phyloP scores from a whole-genome alignment of 2,888 invertebrate genomes.

The Mesodorylaimus sp. region DNA sequence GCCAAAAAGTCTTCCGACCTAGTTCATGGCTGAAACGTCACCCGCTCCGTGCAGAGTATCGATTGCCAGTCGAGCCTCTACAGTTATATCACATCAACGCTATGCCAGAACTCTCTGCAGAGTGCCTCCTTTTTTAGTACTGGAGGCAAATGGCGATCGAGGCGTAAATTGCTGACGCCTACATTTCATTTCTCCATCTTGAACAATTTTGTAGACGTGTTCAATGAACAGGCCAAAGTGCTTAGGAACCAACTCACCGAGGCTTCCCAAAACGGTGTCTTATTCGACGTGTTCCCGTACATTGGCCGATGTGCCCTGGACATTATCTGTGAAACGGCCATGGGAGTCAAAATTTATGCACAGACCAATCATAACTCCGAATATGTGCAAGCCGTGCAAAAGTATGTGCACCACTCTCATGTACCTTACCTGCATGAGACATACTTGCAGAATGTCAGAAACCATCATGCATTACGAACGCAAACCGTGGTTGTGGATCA shows the following conservation, averaged over 20 bases:
- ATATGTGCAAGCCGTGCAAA: no score
- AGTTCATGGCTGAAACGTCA: no score
- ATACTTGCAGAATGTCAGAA: slow-evolving; percentile 18
- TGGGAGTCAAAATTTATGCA: slow-evolving; percentile 57
- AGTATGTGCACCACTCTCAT: no score
- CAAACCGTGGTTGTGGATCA: slow-evolving; percentile 41
- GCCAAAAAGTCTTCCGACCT: no score
- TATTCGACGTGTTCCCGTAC: slow-evolving; percentile 36
- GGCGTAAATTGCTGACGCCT: slow-evolving; percentile 37
- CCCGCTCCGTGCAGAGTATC: no score
- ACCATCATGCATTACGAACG: slow-evolving; percentile 23
- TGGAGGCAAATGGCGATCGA: slow-evolving; percentile 34
- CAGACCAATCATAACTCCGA: slow-evolving; percentile 33
- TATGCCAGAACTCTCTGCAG: no score
- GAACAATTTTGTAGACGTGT: slow-evolving; percentile 33
- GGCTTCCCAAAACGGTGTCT: slow-evolving; percentile 17
- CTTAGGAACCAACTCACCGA: neutral
- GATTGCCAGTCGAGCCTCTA: no score
- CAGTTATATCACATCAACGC: no score
- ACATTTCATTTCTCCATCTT: slow-evolving; percentile 39
- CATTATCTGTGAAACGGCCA: slow-evolving; percentile 43
- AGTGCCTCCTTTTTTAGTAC: slow-evolving; percentile 23
- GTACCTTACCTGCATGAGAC: no score
- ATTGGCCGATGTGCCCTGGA: slow-evolving; percentile 39
- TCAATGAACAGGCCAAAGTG: slow-evolving; percentile 23